Percentiles rank a stretch among this genome's conserved stretches.
These are phyloP conservation scores for Thaumatotibia leucotreta DNA, from an alignment of 1,140 invertebrate species.

Conservation along the genomic window DNA sequence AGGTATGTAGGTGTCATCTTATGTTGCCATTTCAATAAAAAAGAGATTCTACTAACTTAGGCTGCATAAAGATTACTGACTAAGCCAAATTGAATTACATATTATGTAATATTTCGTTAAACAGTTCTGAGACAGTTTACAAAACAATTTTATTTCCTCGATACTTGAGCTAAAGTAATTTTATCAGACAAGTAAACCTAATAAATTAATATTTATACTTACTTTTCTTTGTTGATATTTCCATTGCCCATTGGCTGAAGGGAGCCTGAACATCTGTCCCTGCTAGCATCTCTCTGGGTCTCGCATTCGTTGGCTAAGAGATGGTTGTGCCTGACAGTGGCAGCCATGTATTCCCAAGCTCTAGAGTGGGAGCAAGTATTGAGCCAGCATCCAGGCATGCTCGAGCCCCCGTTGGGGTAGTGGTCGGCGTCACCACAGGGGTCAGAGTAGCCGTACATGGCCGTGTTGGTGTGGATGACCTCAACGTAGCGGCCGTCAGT, in stretches of 20 bases:
- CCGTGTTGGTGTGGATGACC: constrained; percentile 78
- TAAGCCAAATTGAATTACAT: too few relatives aligned
- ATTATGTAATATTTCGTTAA: too few relatives aligned
- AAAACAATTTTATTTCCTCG: too few relatives aligned
- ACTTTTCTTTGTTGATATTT: constrained; percentile 26
- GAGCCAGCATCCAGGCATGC: constrained; percentile 17
- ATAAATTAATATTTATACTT: constrained; percentile 5
- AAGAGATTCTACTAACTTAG: too few relatives aligned
- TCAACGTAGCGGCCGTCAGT: constrained; percentile 77
- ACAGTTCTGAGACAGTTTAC: too few relatives aligned
- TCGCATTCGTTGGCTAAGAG: constrained; percentile 24
- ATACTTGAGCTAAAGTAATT: too few relatives aligned
- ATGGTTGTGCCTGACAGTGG: constrained; percentile 49
- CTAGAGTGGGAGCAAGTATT: constrained; percentile 57
- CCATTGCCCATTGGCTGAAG: constrained; percentile 32
- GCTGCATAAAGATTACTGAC: too few relatives aligned
- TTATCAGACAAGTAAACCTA: not conserved
- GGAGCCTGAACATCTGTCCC: constrained; percentile 21
- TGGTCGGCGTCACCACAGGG: constrained; percentile 71
- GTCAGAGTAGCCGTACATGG: constrained; percentile 43
- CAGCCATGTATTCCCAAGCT: constrained; percentile 73
- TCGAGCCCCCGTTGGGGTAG: constrained; percentile 44
- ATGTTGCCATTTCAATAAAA: too few relatives aligned
- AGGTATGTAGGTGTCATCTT: too few relatives aligned
- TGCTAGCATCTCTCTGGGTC: constrained; percentile 16